phyloP scores from a whole-genome alignment of 2,797 vertebrate species.

The Adelosebastes latens region DNA sequence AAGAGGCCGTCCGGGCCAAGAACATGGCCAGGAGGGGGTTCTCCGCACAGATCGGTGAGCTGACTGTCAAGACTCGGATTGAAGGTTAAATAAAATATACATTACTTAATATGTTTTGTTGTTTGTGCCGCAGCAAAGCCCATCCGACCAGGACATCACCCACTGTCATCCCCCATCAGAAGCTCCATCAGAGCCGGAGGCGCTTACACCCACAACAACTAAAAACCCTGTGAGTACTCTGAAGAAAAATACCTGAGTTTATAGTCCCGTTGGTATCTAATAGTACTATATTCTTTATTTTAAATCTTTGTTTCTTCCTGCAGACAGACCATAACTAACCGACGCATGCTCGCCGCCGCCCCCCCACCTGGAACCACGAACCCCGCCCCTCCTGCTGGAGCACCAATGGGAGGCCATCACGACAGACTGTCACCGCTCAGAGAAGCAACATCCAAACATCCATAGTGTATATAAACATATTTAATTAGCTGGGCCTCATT shows the following conservation, averaged over 20 bases:
- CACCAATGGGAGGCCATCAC: conserved; percentile 52
- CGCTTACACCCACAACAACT: conserved; percentile 77
- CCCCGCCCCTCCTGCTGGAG: conserved; percentile 34
- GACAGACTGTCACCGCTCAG: conserved; percentile 32
- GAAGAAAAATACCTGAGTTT: not conserved
- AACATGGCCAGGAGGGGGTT: conserved; percentile 93
- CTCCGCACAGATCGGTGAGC: conserved; percentile 93
- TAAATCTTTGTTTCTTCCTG: not conserved
- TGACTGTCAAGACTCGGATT: no score
- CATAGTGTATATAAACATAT: conserved; percentile 19
- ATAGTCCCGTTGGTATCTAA: no score
- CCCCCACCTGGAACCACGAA: conserved; percentile 39
- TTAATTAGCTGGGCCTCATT: conserved; percentile 30
- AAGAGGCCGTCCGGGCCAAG: conserved; percentile 95
- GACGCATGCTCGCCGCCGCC: conserved; percentile 49
- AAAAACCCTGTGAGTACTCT: conserved; percentile 54
- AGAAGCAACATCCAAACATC: not conserved
- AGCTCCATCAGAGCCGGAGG: conserved; percentile 84
- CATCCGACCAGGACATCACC: conserved; percentile 91
- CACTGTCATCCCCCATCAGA: conserved; percentile 87
- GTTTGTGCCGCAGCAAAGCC: conserved; percentile 85
- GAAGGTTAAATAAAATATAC: not conserved
- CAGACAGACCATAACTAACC: conserved; percentile 33
- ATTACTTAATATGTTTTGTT: not conserved
- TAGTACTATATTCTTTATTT: not conserved